Evolutionary conservation across 2,888 invertebrate genomes (phyloP).

Genomic region (Dicyrtomina minuta): DNA sequence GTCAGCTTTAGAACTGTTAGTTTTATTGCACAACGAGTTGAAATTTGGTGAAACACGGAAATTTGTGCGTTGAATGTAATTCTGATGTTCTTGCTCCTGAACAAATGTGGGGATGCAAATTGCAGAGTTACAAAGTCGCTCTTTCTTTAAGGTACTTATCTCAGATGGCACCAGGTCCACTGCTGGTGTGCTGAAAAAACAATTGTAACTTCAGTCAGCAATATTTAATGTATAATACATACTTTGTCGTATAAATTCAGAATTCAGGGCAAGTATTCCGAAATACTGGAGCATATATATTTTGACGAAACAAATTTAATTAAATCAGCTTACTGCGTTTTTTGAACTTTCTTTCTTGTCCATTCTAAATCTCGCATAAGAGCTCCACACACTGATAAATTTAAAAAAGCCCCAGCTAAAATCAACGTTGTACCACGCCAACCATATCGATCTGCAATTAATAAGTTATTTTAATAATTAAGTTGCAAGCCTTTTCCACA

Average conservation of each 20-base stretch:
- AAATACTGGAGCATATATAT: no score
- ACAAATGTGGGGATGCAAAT: conserved; percentile 83
- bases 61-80: conserved; percentile 24
- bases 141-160: conserved; percentile 40
- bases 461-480: no score
- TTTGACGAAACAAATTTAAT: no score
- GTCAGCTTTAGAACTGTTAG: background rate
- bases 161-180: conserved; percentile 36
- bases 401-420: conserved; percentile 77
- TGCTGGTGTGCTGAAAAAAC: conserved; percentile 17
- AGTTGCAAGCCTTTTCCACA: no score
- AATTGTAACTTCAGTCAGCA: no score
- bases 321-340: conserved; percentile 28
- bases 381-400: conserved; percentile 77
- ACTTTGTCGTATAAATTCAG: background rate
- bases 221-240: background rate
- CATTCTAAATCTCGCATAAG: conserved; percentile 84
- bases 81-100: conserved; percentile 56
- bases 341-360: conserved; percentile 61
- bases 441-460: conserved; percentile 66
- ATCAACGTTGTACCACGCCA: conserved; percentile 83
- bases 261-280: background rate
- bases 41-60: conserved; percentile 23
- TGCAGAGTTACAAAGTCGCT: conserved; percentile 72
- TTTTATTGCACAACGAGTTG: conserved; percentile 17